These are phyloP conservation scores for Drosophila elegans DNA, from an alignment of 1,140 invertebrate genomes.

Conservation along the genomic window DNA sequence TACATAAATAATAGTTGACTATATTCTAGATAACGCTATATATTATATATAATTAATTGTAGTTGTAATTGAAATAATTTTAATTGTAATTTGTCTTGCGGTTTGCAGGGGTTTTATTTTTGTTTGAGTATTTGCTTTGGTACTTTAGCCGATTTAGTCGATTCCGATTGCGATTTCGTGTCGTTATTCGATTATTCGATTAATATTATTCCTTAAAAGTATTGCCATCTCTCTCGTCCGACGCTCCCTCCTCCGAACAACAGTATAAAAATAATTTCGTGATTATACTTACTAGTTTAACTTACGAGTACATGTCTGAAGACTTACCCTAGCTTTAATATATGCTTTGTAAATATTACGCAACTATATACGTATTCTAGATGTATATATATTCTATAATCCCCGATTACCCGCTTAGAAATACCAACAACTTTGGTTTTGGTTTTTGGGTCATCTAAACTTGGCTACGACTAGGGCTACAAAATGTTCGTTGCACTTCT, in stretches of 20 bases:
- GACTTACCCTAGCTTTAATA: constrained; percentile 58
- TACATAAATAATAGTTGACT: constrained; percentile 61
- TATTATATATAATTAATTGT: constrained; percentile 51
- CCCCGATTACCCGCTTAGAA: constrained; percentile 43
- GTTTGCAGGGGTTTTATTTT: constrained; percentile 54
- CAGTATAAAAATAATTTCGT: constrained; percentile 82
- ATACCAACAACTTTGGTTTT: constrained; percentile 53
- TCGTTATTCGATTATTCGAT: constrained; percentile 47
- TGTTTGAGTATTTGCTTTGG: constrained; percentile 84
- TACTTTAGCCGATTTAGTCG: constrained; percentile 85
- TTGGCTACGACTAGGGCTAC: constrained; percentile 69
- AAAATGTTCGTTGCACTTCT: constrained; percentile 75
- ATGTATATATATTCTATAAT: constrained; percentile 57
- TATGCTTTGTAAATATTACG: constrained; percentile 76
- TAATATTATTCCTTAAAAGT: constrained; percentile 61
- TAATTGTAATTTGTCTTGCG: constrained; percentile 54
- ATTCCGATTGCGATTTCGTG: constrained; percentile 59
- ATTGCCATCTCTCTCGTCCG: constrained; percentile 42
- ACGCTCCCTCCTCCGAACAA: constrained; percentile 43
- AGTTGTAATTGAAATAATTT: constrained; percentile 76
- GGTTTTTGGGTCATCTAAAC: constrained; percentile 54
- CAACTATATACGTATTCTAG: constrained; percentile 74
- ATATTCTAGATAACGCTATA: constrained; percentile 61
- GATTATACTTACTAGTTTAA: constrained; percentile 73
- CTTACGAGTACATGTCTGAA: constrained; percentile 57